phyloP scores from a whole-genome alignment of 2,113 vertebrate species.

The Gracilinanus agilis region DNA sequence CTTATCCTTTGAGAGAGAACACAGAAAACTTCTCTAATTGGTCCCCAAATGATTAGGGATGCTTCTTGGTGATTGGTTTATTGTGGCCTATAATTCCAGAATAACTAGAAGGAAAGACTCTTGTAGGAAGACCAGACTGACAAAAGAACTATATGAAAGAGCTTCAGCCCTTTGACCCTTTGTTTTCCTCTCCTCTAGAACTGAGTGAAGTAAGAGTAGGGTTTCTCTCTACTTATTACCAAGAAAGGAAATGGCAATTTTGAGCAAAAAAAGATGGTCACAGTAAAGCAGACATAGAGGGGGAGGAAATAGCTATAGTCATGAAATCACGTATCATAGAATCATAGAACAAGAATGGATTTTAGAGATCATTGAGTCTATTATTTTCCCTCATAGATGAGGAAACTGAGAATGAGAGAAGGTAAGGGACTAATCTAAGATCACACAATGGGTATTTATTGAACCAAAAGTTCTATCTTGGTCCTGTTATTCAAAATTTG shows the following conservation, averaged over 20 bases:
- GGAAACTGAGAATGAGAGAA: background rate
- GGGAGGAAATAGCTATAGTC: background rate
- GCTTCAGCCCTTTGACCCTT: background rate
- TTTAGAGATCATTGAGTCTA: background rate
- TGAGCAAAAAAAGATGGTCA: background rate
- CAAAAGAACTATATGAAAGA: background rate
- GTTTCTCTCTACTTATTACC: background rate
- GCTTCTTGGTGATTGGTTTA: background rate
- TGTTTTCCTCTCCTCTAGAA: background rate
- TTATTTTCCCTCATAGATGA: background rate
- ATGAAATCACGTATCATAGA: background rate
- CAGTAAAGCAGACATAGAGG: background rate
- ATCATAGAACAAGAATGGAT: background rate
- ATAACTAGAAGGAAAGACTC: background rate
- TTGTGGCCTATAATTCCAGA: background rate
- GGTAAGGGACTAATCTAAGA: background rate
- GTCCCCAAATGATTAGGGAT: background rate
- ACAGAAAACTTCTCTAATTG: background rate
- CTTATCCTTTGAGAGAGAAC: background rate
- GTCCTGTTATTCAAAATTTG: background rate
- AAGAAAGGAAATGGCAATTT: background rate
- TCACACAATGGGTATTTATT: background rate
- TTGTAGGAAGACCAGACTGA: background rate
- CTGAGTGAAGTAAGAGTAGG: background rate
- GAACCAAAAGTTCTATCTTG: background rate